phyloP scores from a whole-genome alignment of 2,113 vertebrate species.

The Pachyramphus minor region DNA sequence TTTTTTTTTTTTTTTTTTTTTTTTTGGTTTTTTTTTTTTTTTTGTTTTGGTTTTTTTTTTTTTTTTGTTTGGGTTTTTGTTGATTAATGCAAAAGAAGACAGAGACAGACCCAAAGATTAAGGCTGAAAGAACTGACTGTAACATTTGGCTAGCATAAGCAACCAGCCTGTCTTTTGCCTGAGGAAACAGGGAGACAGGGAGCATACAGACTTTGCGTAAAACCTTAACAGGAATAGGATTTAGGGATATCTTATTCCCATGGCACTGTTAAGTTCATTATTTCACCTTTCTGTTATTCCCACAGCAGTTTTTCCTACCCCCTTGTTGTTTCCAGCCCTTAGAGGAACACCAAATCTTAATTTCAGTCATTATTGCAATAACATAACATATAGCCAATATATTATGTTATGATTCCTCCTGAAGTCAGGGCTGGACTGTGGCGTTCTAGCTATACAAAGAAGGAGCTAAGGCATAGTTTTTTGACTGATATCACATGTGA shows the following conservation, averaged over 20 bases:
- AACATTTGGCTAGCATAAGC: background rate
- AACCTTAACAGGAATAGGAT: constrained; percentile 6
- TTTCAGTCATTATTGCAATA: constrained; percentile 17
- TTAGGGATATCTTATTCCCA: constrained; percentile 1
- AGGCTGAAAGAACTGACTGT: background rate
- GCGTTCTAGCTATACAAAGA: background rate
- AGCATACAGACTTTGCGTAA: background rate
- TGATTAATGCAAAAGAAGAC: background rate
- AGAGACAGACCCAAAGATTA: background rate
- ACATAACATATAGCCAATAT: no score
- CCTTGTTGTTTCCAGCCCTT: background rate
- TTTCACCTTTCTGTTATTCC: constrained; percentile 3
- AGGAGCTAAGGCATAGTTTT: background rate
- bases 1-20: background rate
- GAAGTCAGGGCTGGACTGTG: background rate
- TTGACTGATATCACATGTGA: background rate
- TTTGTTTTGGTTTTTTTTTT: background rate
- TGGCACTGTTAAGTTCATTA: background rate
- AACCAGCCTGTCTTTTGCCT: background rate
- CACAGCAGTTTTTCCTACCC: background rate
- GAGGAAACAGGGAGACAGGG: background rate
- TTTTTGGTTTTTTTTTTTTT: background rate
- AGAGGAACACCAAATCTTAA: background rate
- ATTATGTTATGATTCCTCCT: background rate
- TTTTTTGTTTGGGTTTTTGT: background rate